A percentile compares a stretch with the other conserved stretches of the same genome.
phyloP scores from a whole-genome alignment of 2,888 invertebrate species.

The Euplexia lucipara region DNA sequence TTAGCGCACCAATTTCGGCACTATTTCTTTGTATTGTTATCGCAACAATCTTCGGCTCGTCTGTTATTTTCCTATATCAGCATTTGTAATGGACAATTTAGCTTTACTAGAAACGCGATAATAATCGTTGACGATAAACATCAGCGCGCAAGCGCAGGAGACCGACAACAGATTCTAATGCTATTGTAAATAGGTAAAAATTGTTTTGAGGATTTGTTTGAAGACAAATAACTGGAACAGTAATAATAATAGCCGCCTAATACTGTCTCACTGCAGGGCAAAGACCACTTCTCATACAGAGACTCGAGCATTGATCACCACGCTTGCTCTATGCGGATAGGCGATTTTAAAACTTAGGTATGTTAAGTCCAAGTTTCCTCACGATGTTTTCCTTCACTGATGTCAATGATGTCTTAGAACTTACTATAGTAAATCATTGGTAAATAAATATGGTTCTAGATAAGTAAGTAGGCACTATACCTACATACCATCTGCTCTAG shows the following conservation, averaged over 20 bases:
- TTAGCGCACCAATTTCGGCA: slow-evolving; percentile 3
- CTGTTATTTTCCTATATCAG: slow-evolving; percentile 55
- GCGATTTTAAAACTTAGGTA: no score
- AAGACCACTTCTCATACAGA: no score
- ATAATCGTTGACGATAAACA: slow-evolving; percentile 54
- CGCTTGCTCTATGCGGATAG: no score
- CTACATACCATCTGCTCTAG: slow-evolving; percentile 2
- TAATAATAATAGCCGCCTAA: no score
- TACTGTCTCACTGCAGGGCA: no score
- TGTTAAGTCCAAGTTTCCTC: no score
- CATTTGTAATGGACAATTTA: slow-evolving; percentile 63
- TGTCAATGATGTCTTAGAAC: no score
- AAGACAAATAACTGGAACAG: no score
- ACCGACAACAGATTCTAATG: slow-evolving; percentile 10
- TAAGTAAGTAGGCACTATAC: not conserved
- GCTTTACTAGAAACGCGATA: slow-evolving; percentile 60
- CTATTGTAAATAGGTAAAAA: no score
- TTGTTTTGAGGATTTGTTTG: not conserved
- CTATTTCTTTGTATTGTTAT: slow-evolving; percentile 27
- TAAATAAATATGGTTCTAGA: not conserved
- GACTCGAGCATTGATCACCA: no score
- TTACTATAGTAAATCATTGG: not conserved
- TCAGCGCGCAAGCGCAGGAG: slow-evolving; percentile 10
- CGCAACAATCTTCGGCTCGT: slow-evolving; percentile 41
- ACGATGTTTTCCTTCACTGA: no score